Percentiles rank a stretch among this genome's conserved stretches.
phyloP scores from a whole-genome alignment of 2,888 invertebrate species.

The Lobophora halterata region DNA sequence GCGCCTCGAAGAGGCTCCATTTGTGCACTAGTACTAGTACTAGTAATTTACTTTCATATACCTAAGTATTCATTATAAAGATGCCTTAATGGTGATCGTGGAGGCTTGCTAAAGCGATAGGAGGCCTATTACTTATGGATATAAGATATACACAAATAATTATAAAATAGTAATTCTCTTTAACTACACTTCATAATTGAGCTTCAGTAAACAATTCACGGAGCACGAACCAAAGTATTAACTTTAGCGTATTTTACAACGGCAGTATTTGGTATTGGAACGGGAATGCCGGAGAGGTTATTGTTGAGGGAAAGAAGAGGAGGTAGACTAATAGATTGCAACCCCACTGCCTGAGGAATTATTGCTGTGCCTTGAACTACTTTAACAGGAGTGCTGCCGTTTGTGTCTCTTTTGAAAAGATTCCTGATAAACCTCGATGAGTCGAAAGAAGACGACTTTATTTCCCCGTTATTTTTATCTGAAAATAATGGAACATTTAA shows the following conservation, averaged over 20 bases:
- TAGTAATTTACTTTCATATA: no score
- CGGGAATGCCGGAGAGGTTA: conserved; percentile 59
- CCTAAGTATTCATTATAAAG: no score
- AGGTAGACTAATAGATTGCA: conserved; percentile 59
- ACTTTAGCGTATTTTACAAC: conserved; percentile 65
- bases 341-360: conserved; percentile 51
- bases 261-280: conserved; percentile 69
- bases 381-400: conserved; percentile 36
- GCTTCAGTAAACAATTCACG: conserved; percentile 17
- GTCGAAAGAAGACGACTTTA: neutral
- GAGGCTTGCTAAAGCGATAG: no score
- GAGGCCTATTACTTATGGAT: no score
- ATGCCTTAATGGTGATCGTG: no score
- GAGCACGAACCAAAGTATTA: conserved; percentile 49
- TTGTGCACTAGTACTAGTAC: no score
- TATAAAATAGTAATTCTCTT: no score
- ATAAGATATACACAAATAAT: no score
- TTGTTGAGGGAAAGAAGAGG: conserved; percentile 57
- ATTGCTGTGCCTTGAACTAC: conserved; percentile 51
- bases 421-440: conserved; percentile 26
- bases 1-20: no score
- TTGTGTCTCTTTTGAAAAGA: conserved; percentile 38
- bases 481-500: neutral
- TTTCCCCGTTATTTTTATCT: conserved; percentile 4
- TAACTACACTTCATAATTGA: neutral